Conservation (phyloP, 2,113 vertebrate species). For the Pygoscelis antarcticus region DNA sequence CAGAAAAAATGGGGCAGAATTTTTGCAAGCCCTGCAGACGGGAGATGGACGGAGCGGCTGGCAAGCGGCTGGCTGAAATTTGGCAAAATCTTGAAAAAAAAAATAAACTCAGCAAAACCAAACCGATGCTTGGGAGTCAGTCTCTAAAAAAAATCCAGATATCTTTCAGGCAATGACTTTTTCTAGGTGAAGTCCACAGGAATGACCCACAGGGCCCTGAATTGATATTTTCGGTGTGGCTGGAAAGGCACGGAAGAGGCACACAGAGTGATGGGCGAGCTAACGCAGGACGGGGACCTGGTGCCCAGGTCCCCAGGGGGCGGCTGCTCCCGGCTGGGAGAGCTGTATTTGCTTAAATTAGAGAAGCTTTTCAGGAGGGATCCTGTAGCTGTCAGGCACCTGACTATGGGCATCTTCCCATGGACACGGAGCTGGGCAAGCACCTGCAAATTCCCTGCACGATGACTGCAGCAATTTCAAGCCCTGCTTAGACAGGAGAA, state of each 20-base stretch:
- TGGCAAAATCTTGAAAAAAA: not conserved
- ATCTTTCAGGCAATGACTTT: not conserved
- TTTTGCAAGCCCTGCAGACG: not conserved
- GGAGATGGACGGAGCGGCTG: not conserved
- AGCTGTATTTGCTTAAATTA: not conserved
- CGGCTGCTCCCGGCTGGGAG: not conserved
- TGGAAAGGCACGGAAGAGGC: not conserved
- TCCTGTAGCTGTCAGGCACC: not conserved
- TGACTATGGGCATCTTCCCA: not conserved
- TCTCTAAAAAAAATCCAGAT: not conserved
- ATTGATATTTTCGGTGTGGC: accelerated
- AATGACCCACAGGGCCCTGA: not conserved
- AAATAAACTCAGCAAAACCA: not conserved
- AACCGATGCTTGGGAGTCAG: not conserved
- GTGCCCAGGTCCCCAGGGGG: not conserved
- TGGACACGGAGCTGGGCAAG: not conserved
- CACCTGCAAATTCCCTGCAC: not conserved
- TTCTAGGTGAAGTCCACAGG: not conserved
- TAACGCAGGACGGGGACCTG: not conserved
- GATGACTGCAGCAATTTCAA: not conserved
- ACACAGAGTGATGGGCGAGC: accelerated
- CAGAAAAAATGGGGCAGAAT: not conserved
- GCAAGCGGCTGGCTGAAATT: not conserved
- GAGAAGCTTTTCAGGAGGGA: not conserved
- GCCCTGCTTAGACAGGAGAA: conserved; percentile 1